A percentile compares a stretch with the other conserved stretches of the same genome.
These are phyloP conservation scores for Micoletzkya japonica DNA, from an alignment of 2,888 invertebrate species.

Conservation along the genomic window DNA sequence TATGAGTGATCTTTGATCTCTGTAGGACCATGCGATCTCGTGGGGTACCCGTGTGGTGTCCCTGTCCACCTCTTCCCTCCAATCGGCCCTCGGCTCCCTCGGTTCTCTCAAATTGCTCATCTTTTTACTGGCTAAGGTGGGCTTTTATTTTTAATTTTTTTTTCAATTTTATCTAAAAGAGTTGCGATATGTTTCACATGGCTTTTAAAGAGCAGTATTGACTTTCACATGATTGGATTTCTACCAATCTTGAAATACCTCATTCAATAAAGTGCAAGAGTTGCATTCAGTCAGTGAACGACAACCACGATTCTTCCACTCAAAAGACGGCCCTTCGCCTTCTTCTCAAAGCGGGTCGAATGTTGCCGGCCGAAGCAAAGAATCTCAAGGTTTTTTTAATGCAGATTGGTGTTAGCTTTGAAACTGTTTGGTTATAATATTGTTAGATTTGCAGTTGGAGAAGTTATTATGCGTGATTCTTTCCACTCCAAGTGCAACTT, in stretches of 20 bases:
- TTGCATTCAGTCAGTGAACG: conserved; percentile 34
- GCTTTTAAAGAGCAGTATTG: too few relatives aligned
- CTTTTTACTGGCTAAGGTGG: conserved; percentile 35
- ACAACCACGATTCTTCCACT: conserved; percentile 20
- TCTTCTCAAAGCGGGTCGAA: conserved; percentile 12
- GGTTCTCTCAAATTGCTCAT: conserved; percentile 32
- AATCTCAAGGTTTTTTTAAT: not conserved
- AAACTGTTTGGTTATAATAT: not conserved
- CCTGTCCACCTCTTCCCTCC: conserved; percentile 21
- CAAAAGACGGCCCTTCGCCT: conserved; percentile 30
- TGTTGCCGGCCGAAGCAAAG: conserved; percentile 15
- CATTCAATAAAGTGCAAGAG: too few relatives aligned
- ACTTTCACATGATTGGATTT: too few relatives aligned
- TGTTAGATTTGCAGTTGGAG: conserved; percentile 1
- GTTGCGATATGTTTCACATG: too few relatives aligned
- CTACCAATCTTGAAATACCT: too few relatives aligned
- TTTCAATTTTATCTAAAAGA: too few relatives aligned
- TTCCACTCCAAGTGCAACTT: conserved; percentile 26
- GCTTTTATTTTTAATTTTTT: not conserved
- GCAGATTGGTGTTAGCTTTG: not conserved
- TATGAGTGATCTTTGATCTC: not conserved
- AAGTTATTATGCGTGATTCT: conserved; percentile 26
- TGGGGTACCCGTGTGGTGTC: conserved; percentile 31
- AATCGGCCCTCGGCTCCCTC: conserved; percentile 29
- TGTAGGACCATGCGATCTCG: conserved; percentile 29